A percentile compares a stretch with the other conserved stretches of the same genome.
Evolutionary conservation across 1,140 invertebrate species (phyloP).

Genomic region (Polypedilum pembai): DNA sequence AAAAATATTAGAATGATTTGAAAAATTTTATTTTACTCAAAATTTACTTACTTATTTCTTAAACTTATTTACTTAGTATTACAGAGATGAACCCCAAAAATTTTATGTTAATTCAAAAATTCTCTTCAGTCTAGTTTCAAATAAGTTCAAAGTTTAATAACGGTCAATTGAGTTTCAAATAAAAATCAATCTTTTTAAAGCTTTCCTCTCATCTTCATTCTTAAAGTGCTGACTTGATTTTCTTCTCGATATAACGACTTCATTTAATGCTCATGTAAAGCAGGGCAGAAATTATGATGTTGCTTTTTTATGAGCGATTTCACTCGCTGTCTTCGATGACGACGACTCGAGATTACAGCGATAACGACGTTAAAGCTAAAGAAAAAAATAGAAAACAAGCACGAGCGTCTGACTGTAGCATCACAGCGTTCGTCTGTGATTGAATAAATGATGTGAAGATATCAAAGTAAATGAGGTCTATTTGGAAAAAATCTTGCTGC

Average conservation of each 20-base stretch:
- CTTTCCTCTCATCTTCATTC: no score
- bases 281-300: constrained; percentile 6
- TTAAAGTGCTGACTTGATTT: no score
- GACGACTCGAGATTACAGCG: neutral
- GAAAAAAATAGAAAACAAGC: neutral
- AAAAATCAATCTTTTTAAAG: no score
- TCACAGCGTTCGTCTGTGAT: neutral
- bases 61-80: no score
- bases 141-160: no score
- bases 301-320: neutral
- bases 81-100: no score
- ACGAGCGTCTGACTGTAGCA: neutral
- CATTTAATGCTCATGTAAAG: neutral
- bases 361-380: neutral
- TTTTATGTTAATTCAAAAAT: no score
- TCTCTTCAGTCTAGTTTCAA: no score
- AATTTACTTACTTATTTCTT: no score
- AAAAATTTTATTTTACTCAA: no score
- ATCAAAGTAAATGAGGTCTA: constrained; percentile 18
- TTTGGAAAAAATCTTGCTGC: neutral
- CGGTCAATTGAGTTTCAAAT: no score
- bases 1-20: no score
- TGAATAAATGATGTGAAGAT: constrained; percentile 13
- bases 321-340: neutral
- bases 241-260: neutral